These are phyloP conservation scores for Coluber constrictor DNA, from an alignment of 2,797 vertebrate genomes.

Conservation along the genomic window DNA sequence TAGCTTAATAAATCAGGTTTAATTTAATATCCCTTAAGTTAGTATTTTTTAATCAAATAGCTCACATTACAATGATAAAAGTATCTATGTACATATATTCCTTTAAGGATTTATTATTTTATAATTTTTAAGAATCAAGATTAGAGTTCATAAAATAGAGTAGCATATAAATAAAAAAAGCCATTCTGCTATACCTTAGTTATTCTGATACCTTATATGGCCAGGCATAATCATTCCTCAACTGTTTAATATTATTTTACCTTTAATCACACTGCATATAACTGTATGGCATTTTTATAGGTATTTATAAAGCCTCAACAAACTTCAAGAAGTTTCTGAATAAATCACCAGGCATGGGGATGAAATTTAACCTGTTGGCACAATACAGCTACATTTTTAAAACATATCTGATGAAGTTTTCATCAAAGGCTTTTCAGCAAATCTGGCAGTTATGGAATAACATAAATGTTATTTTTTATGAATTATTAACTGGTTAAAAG, in stretches of 20 bases:
- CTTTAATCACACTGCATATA: background rate
- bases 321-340: background rate
- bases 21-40: background rate
- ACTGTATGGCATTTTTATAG: background rate
- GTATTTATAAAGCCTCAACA: background rate
- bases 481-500: background rate
- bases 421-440: background rate
- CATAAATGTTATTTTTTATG: background rate
- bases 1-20: background rate
- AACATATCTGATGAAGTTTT: background rate
- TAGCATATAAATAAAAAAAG: conserved; percentile 1
- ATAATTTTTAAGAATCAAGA: background rate
- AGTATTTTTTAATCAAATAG: background rate
- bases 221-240: background rate
- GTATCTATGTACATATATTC: background rate
- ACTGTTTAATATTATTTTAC: background rate
- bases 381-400: background rate
- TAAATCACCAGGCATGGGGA: background rate
- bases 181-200: background rate
- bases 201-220: background rate
- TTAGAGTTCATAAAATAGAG: background rate
- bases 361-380: background rate
- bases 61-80: background rate
- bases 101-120: background rate
- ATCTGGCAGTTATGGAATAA: background rate